Conservation (phyloP, 1,140 invertebrate species). For the Drosophila busckii region DNA sequence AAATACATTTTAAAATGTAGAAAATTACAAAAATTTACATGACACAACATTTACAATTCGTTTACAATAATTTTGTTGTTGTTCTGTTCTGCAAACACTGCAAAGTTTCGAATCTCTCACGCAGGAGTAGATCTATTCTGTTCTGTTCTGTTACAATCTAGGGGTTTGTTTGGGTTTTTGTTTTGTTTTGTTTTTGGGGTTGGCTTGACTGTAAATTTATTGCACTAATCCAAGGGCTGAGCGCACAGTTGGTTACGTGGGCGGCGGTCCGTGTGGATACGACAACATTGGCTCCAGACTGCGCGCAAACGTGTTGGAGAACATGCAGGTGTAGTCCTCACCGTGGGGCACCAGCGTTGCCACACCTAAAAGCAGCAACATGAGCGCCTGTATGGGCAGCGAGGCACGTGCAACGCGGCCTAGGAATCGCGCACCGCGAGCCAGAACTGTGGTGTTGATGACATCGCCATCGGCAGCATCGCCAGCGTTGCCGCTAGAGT, state of each 20-base stretch:
- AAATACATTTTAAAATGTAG: slow-evolving; percentile 44
- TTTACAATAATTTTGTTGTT: slow-evolving; percentile 51
- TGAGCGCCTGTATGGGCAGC: slow-evolving; percentile 93
- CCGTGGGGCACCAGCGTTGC: slow-evolving; percentile 91
- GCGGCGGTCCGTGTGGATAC: slow-evolving; percentile 93
- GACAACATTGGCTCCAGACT: slow-evolving; percentile 91
- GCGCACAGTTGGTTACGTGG: slow-evolving; percentile 82
- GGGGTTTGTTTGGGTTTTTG: slow-evolving; percentile 5
- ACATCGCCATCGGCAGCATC: slow-evolving; percentile 80
- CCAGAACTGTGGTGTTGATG: slow-evolving; percentile 84
- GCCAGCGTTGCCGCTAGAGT: slow-evolving; percentile 77
- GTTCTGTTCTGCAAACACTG: not conserved
- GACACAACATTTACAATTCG: slow-evolving; percentile 25
- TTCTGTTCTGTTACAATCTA: not conserved
- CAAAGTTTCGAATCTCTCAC: not conserved
- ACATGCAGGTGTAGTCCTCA: slow-evolving; percentile 90
- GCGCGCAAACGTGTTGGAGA: slow-evolving; percentile 88
- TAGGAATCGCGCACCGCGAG: slow-evolving; percentile 89
- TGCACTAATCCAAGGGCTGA: slow-evolving; percentile 52
- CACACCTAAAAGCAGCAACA: slow-evolving; percentile 92
- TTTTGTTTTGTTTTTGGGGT: slow-evolving; percentile 1
- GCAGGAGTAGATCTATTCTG: not conserved
- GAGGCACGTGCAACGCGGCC: slow-evolving; percentile 92
- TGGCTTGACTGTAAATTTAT: slow-evolving; percentile 15
- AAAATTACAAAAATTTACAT: slow-evolving; percentile 64